A percentile compares a stretch with the other conserved stretches of the same genome.
These are phyloP conservation scores for Sakesphorus luctuosus DNA, from an alignment of 2,113 vertebrate genomes.

Conservation along the genomic window DNA sequence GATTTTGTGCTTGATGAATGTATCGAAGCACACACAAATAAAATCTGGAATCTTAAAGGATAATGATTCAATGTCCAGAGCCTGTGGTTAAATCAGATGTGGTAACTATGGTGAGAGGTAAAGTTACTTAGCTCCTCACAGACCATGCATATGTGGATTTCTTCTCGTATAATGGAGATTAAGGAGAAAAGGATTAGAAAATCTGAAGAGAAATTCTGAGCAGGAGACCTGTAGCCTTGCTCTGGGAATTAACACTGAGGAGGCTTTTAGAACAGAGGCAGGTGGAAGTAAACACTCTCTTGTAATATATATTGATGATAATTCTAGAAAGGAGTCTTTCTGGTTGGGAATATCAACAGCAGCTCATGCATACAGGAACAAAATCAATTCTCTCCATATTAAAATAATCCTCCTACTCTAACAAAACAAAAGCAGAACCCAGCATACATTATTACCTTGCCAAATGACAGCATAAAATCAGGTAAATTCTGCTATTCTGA, in stretches of 20 bases:
- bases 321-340: conserved; percentile 60
- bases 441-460: neutral
- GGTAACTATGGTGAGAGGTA: conserved; percentile 71
- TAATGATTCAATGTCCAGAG: conserved; percentile 50
- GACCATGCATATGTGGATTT: conserved; percentile 49
- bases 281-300: conserved; percentile 33
- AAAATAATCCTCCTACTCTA: conserved; percentile 44
- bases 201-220: conserved; percentile 52
- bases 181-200: conserved; percentile 60
- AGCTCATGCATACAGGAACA: conserved; percentile 2
- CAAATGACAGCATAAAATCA: neutral
- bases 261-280: conserved; percentile 46
- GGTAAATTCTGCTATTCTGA: neutral
- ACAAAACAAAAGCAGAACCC: neutral
- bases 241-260: conserved; percentile 27
- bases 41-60: conserved; percentile 43
- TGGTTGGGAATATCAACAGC: conserved; percentile 32
- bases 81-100: conserved; percentile 64
- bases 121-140: conserved; percentile 65
- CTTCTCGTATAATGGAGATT: conserved; percentile 32
- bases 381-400: conserved; percentile 39
- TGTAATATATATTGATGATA: conserved; percentile 42
- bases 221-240: conserved; percentile 63
- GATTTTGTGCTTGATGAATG: conserved; percentile 21
- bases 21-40: neutral